A percentile compares a stretch with the other conserved stretches of the same genome.
Conservation (phyloP, 2,888 invertebrate genomes). For the Exephanes ischioxanthus region DNA sequence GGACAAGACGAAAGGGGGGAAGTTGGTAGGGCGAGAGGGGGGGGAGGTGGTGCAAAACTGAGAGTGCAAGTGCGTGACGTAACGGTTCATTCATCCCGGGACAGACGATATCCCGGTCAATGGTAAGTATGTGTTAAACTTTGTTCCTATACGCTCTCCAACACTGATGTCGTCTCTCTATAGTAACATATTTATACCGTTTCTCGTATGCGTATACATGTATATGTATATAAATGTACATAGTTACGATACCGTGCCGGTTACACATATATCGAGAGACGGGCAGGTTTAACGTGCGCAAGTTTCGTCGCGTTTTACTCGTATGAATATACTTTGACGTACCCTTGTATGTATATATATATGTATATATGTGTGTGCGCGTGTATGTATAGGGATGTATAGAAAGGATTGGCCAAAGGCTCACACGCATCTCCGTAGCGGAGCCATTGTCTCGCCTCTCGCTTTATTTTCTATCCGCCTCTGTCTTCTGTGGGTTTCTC, state of each 20-base stretch:
- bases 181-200: conserved; percentile 30
- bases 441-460: conserved; percentile 52
- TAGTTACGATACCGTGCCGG: neutral
- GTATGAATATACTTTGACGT: conserved; percentile 51
- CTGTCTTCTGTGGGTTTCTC: neutral
- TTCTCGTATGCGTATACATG: conserved; percentile 18
- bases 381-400: conserved; percentile 52
- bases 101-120: conserved; percentile 84
- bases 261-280: conserved; percentile 31
- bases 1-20: conserved; percentile 58
- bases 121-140: conserved; percentile 78
- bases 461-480: conserved; percentile 32
- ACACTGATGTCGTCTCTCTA: conserved; percentile 18
- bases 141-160: conserved; percentile 19
- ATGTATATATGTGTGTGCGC: conserved; percentile 11
- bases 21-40: neutral
- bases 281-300: conserved; percentile 51
- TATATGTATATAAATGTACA: conserved; percentile 43
- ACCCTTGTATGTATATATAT: neutral
- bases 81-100: conserved; percentile 84
- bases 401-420: conserved; percentile 41
- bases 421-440: conserved; percentile 60
- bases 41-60: conserved; percentile 75
- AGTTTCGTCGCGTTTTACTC: conserved; percentile 28
- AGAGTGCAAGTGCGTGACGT: conserved; percentile 84